These are phyloP conservation scores for Ptiloglossa arizonensis DNA, from an alignment of 1,140 invertebrate species.

Conservation along the genomic window DNA sequence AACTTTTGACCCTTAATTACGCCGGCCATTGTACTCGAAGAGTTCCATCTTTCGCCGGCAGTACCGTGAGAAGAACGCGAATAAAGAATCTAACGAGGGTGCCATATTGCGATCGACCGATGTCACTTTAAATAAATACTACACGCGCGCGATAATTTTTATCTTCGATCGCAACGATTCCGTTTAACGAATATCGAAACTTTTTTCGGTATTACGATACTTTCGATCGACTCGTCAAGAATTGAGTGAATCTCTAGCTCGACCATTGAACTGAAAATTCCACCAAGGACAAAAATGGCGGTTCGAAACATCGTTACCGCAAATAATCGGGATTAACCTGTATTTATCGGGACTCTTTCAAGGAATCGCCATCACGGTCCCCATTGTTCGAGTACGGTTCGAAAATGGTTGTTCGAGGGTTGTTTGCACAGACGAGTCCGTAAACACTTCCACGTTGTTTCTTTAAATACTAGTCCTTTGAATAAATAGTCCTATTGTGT, in stretches of 20 bases:
- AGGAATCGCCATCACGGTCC: constrained; percentile 19
- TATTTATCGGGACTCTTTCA: constrained; percentile 6
- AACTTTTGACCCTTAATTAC: constrained; percentile 67
- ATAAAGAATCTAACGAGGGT: constrained; percentile 49
- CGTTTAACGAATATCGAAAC: background rate
- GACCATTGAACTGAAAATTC: too few relatives aligned
- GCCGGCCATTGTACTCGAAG: constrained; percentile 54
- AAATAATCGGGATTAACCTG: background rate
- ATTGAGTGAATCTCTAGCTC: too few relatives aligned
- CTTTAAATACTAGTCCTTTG: constrained; percentile 49
- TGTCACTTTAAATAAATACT: constrained; percentile 43
- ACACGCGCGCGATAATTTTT: constrained; percentile 22
- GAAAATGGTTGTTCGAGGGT: constrained; percentile 20
- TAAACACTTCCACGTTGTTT: constrained; percentile 44
- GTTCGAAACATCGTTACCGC: too few relatives aligned
- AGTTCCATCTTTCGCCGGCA: constrained; percentile 51
- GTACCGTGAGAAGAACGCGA: constrained; percentile 49
- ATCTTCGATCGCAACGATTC: background rate
- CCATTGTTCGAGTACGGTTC: constrained; percentile 42
- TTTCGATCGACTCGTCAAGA: too few relatives aligned
- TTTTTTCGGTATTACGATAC: too few relatives aligned
- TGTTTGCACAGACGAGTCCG: constrained; percentile 35
- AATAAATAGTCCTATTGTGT: constrained; percentile 42
- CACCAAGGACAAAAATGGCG: too few relatives aligned
- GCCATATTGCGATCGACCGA: constrained; percentile 41